Conservation (phyloP, 2,888 invertebrate species). For the Balanococcus diminutus region DNA sequence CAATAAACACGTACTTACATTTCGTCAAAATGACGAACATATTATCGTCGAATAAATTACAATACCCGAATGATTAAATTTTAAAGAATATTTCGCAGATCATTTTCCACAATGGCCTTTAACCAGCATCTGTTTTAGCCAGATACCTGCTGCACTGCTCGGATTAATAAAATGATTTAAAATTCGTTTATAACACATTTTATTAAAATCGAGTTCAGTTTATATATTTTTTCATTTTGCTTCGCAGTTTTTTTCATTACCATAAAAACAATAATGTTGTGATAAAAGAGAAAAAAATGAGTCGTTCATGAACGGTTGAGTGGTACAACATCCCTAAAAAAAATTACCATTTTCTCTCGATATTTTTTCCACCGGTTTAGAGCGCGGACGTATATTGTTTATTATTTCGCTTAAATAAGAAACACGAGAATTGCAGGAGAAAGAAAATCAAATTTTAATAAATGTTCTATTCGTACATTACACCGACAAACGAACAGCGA, state of each 20-base stretch:
- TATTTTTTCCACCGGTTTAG: neutral
- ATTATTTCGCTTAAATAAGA: neutral
- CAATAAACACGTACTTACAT: neutral
- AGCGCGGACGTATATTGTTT: neutral
- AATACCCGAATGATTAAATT: neutral
- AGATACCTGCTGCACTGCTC: too few species aligned
- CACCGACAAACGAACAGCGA: neutral
- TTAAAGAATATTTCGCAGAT: neutral
- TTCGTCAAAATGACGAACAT: neutral
- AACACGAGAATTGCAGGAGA: neutral
- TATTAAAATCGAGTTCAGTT: neutral
- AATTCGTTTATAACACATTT: neutral
- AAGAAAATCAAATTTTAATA: slow-evolving; percentile 23
- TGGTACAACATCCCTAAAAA: neutral
- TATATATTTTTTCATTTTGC: neutral
- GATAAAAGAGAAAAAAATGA: neutral
- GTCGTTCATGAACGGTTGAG: neutral
- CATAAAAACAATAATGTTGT: neutral
- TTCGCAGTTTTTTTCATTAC: neutral
- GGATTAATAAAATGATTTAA: too few species aligned
- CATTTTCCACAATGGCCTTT: too few species aligned
- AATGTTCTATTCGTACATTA: neutral
- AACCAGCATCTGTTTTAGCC: neutral
- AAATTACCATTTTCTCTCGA: slow-evolving; percentile 9
- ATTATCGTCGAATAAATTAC: neutral